Evolutionary conservation across 2,888 invertebrate species (phyloP).

Genomic region (Cosmia trapezina): DNA sequence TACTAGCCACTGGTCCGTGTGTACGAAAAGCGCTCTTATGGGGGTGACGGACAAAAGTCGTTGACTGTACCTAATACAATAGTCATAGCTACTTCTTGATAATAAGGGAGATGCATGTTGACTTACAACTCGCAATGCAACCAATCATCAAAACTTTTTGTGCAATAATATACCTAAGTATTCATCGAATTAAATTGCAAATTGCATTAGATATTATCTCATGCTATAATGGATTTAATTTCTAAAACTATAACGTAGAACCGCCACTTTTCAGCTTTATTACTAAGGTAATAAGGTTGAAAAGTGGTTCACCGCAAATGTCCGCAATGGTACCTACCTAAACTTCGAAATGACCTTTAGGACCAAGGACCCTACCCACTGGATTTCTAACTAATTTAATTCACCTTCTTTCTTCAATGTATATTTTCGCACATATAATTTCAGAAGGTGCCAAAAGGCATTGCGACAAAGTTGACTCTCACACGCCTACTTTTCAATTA

Average conservation of each 20-base stretch:
- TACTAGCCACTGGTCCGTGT: too few relatives aligned
- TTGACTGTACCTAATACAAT: too few relatives aligned
- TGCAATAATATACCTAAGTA: too few relatives aligned
- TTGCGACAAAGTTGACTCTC: not conserved
- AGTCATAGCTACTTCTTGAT: too few relatives aligned
- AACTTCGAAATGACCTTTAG: not conserved
- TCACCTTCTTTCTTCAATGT: not conserved
- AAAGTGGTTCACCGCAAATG: too few relatives aligned
- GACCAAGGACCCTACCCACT: not conserved
- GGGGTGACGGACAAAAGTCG: too few relatives aligned
- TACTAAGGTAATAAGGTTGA: too few relatives aligned
- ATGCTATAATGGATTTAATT: not conserved
- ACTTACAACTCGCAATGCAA: not conserved
- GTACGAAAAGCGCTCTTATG: too few relatives aligned
- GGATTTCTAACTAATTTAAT: slow-evolving; percentile 21
- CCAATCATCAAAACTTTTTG: not conserved
- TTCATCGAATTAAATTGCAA: not conserved
- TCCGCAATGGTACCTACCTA: too few relatives aligned
- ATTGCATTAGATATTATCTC: not conserved
- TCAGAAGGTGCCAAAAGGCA: slow-evolving; percentile 3
- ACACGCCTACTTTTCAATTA: slow-evolving; percentile 32
- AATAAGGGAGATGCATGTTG: not conserved
- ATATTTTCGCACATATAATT: slow-evolving; percentile 5
- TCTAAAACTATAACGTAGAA: not conserved
- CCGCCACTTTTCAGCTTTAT: too few relatives aligned